These are phyloP conservation scores for Morinoia aosen DNA, from an alignment of 2,888 invertebrate genomes.

Conservation along the genomic window DNA sequence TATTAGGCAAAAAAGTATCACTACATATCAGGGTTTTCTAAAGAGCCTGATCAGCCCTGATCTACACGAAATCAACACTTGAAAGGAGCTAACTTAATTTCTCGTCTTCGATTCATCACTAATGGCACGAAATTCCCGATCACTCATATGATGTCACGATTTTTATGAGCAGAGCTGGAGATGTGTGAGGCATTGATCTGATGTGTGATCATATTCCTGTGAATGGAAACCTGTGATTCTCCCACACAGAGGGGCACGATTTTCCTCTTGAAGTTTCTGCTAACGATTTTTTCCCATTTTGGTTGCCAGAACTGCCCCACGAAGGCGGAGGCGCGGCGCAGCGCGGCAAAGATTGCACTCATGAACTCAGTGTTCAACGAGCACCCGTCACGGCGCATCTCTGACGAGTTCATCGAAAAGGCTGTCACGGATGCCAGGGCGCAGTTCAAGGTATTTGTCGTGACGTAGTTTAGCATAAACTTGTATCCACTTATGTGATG, in stretches of 20 bases:
- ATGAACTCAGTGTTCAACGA: constrained; percentile 98
- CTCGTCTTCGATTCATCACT: no score
- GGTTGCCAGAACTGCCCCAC: constrained; percentile 86
- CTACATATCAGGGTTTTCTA: no score
- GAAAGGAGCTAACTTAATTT: no score
- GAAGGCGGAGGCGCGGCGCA: constrained; percentile 92
- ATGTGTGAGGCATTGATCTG: no score
- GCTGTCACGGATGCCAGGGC: constrained; percentile 92
- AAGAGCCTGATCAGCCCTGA: no score
- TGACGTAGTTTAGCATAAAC: background rate
- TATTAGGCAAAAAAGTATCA: no score
- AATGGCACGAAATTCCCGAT: no score
- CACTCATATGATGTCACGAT: no score
- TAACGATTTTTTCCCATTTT: background rate
- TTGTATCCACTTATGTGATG: background rate
- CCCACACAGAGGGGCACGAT: background rate
- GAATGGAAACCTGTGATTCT: background rate
- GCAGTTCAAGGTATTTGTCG: constrained; percentile 80
- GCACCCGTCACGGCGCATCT: constrained; percentile 91
- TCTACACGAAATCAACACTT: no score
- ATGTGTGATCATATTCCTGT: no score
- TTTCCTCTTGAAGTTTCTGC: background rate
- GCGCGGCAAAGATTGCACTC: constrained; percentile 94
- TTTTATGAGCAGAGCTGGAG: no score
- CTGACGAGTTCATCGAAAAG: constrained; percentile 94